These are phyloP conservation scores for Luidia sarsii DNA, from an alignment of 53 echinoderm and acorn worm genomes.

Conservation along the genomic window DNA sequence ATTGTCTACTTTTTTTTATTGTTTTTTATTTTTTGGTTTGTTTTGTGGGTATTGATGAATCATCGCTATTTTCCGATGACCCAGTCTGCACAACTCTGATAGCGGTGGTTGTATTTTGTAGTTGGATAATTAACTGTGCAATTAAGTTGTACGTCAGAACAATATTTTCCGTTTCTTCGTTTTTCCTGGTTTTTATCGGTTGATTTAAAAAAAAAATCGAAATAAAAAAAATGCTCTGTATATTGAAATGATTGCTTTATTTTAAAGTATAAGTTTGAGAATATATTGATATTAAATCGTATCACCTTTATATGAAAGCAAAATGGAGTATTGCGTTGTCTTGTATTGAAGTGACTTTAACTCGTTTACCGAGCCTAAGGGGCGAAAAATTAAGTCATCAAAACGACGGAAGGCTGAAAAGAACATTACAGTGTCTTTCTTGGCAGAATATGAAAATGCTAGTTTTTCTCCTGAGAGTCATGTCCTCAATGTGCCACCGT, in stretches of 20 bases:
- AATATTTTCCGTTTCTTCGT: background rate
- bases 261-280: slow-evolving; percentile 53
- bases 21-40: background rate
- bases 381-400: too few species aligned
- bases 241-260: slow-evolving; percentile 41
- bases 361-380: too few species aligned
- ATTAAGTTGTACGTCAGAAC: too few species aligned
- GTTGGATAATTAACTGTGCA: too few species aligned
- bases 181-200: background rate
- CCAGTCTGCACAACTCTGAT: too few species aligned
- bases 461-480: too few species aligned
- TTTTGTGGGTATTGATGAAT: background rate
- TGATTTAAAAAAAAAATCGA: slow-evolving; percentile 1
- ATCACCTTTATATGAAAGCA: slow-evolving; percentile 36
- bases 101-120: too few species aligned
- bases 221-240: slow-evolving; percentile 28
- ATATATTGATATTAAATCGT: slow-evolving; percentile 53
- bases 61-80: too few species aligned
- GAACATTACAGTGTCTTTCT: too few species aligned
- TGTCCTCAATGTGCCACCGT: too few species aligned
- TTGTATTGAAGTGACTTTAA: background rate
- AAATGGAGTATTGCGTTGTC: background rate
- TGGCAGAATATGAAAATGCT: too few species aligned
- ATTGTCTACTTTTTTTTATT: background rate
- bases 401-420: too few species aligned